Percentiles rank a stretch among this genome's conserved stretches.
Conservation (phyloP, 1,140 invertebrate genomes). For the Lucilia cuprina region DNA sequence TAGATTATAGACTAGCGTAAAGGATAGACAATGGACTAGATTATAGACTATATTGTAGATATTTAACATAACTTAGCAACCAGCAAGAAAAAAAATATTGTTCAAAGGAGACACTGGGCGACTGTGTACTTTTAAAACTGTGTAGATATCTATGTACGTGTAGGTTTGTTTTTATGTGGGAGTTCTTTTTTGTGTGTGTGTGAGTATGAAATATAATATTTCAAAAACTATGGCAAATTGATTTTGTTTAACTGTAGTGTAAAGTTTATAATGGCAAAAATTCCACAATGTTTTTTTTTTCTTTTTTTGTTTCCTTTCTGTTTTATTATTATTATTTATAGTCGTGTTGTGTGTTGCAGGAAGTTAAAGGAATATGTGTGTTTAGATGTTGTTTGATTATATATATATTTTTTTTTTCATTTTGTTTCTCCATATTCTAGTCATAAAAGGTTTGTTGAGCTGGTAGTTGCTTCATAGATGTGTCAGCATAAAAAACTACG, state of each 20-base stretch:
- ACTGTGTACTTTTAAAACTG: not conserved
- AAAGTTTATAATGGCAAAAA: slow-evolving; percentile 9
- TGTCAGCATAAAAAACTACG: slow-evolving; percentile 1
- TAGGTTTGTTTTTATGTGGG: not conserved
- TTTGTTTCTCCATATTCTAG: not conserved
- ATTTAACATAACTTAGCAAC: too few relatives aligned
- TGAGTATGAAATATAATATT: slow-evolving; percentile 19
- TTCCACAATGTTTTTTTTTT: not conserved
- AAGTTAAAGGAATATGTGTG: not conserved
- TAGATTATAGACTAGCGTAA: too few relatives aligned
- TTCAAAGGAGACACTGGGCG: too few relatives aligned
- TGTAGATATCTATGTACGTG: not conserved
- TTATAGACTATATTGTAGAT: too few relatives aligned
- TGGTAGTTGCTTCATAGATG: not conserved
- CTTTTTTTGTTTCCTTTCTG: not conserved
- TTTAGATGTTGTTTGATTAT: not conserved
- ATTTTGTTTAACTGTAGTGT: slow-evolving; percentile 19
- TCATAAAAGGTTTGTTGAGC: not conserved
- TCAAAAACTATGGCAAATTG: slow-evolving; percentile 35
- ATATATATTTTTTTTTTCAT: not conserved
- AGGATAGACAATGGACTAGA: too few relatives aligned
- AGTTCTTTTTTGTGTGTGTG: not conserved
- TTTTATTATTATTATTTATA: not conserved
- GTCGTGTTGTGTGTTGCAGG: not conserved
- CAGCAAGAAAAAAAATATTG: too few relatives aligned